Evolutionary conservation across 2,797 vertebrate genomes (phyloP).

Genomic region (Sandelia bainsii): DNA sequence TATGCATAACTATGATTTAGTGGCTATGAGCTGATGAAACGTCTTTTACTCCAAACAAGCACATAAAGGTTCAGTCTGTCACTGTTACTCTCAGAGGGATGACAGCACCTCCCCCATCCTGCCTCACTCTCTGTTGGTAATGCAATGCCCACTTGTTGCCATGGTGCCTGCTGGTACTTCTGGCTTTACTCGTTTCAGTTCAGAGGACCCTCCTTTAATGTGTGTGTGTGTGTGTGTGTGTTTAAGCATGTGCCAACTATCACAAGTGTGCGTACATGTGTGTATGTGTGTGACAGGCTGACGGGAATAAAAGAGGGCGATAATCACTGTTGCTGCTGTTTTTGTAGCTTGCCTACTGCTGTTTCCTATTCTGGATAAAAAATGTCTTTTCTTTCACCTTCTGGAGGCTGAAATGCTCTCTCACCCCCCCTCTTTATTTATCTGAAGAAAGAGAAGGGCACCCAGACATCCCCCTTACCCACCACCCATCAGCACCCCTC

Average conservation of each 20-base stretch:
- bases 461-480: slow-evolving; percentile 44
- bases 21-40: background rate
- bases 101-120: slow-evolving; percentile 42
- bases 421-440: slow-evolving; percentile 48
- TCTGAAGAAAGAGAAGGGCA: slow-evolving; percentile 61
- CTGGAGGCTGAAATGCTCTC: slow-evolving; percentile 49
- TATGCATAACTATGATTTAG: background rate
- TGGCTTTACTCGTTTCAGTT: slow-evolving; percentile 52
- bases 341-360: slow-evolving; percentile 46
- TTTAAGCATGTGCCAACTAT: slow-evolving; percentile 46
- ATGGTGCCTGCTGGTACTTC: slow-evolving; percentile 67
- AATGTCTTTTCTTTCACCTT: slow-evolving; percentile 61
- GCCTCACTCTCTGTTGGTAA: slow-evolving; percentile 36
- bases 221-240: slow-evolving; percentile 33
- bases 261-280: slow-evolving; percentile 28
- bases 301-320: slow-evolving; percentile 41
- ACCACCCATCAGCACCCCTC: slow-evolving; percentile 43
- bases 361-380: slow-evolving; percentile 56
- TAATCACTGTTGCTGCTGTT: slow-evolving; percentile 61
- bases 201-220: slow-evolving; percentile 38
- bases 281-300: slow-evolving; percentile 23
- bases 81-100: slow-evolving; percentile 30
- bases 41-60: background rate
- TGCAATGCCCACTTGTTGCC: slow-evolving; percentile 76
- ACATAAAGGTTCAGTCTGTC: slow-evolving; percentile 9